phyloP scores from a whole-genome alignment of 2,797 vertebrate species.

The Melopsittacus undulatus region DNA sequence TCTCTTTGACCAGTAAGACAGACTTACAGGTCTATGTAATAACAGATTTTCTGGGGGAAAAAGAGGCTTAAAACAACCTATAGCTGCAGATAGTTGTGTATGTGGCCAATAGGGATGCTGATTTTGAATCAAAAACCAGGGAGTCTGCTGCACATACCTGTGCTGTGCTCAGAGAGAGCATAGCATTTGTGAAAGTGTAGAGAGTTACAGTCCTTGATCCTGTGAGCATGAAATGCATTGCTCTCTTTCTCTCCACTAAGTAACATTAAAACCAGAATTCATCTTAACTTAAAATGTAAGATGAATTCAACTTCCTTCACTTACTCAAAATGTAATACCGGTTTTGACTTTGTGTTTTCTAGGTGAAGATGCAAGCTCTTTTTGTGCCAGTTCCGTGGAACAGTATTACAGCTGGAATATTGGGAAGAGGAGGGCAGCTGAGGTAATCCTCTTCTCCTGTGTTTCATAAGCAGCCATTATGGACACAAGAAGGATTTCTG shows the following conservation, averaged over 20 bases:
- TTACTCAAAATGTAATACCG: background rate
- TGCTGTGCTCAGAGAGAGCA: background rate
- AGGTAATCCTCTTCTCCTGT: slow-evolving; percentile 70
- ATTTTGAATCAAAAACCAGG: background rate
- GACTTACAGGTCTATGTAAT: background rate
- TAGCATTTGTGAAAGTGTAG: background rate
- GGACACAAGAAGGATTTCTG: background rate
- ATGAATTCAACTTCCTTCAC: background rate
- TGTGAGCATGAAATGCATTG: background rate
- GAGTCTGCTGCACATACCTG: background rate
- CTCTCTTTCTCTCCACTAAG: background rate
- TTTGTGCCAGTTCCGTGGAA: slow-evolving; percentile 90
- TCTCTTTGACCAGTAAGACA: background rate
- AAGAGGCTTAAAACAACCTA: background rate
- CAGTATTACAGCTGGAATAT: slow-evolving; percentile 98
- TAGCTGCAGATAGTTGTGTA: background rate
- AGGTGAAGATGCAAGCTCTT: slow-evolving; percentile 90
- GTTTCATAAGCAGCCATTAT: slow-evolving; percentile 11
- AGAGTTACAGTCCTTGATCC: background rate
- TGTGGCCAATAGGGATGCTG: background rate
- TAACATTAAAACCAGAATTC: background rate
- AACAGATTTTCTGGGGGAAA: background rate
- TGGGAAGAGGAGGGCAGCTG: slow-evolving; percentile 93
- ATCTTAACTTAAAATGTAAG: background rate
- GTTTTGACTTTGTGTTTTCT: slow-evolving; percentile 27